phyloP scores from a whole-genome alignment of 1,140 invertebrate genomes.

The Pseudomyrmex concolor region DNA sequence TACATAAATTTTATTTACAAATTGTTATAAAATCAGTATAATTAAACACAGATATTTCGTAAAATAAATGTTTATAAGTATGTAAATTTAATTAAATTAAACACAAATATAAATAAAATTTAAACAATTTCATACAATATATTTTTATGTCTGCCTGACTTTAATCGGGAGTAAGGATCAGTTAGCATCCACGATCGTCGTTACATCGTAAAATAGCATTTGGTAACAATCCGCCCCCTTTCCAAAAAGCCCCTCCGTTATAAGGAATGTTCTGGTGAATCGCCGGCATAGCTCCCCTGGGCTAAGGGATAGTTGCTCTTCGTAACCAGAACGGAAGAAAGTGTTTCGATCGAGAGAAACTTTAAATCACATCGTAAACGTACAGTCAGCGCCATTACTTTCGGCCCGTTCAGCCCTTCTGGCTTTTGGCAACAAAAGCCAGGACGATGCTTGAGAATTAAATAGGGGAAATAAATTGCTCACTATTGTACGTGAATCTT shows the following conservation, averaged over 20 bases:
- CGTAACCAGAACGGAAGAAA: constrained; percentile 51
- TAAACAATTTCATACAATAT: neutral
- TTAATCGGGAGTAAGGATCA: constrained; percentile 47
- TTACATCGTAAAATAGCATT: constrained; percentile 51
- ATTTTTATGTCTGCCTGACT: constrained; percentile 1
- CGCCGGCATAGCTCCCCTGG: constrained; percentile 46
- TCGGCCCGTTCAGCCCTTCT: constrained; percentile 12
- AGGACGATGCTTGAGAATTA: constrained; percentile 1
- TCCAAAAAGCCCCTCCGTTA: neutral
- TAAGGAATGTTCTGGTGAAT: constrained; percentile 52
- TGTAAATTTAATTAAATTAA: neutral
- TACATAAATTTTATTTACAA: too few relatives aligned
- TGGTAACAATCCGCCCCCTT: constrained; percentile 25
- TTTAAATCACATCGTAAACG: constrained; percentile 57
- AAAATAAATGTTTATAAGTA: neutral
- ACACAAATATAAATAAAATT: neutral
- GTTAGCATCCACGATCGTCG: constrained; percentile 41
- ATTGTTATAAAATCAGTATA: neutral
- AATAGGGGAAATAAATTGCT: constrained; percentile 6
- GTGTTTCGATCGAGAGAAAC: constrained; percentile 50
- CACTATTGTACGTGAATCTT: neutral
- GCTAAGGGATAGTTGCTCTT: constrained; percentile 26
- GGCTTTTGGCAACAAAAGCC: neutral
- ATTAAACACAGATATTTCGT: neutral
- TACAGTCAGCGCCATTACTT: constrained; percentile 56